phyloP scores from a whole-genome alignment of 2,797 vertebrate species.

The Sternotherus odoratus region DNA sequence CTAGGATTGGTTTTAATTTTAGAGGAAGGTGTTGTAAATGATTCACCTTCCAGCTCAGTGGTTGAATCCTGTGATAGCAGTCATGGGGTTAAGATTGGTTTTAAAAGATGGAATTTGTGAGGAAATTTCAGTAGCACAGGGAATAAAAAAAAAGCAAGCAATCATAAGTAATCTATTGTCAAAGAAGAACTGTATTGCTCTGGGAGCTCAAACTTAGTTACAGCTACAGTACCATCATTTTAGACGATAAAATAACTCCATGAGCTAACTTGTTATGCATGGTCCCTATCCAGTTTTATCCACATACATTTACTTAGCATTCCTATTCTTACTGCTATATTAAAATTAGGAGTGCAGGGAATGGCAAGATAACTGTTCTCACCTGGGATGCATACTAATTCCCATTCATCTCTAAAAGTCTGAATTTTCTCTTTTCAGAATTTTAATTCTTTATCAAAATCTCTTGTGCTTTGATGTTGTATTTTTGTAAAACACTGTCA shows the following conservation, averaged over 20 bases:
- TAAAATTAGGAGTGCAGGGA: neutral
- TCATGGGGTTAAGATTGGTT: neutral
- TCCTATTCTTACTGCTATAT: neutral
- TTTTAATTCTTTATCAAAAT: neutral
- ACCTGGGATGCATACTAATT: neutral
- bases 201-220: neutral
- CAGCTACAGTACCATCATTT: neutral
- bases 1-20: neutral
- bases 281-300: neutral
- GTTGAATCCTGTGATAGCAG: neutral
- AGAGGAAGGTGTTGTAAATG: neutral
- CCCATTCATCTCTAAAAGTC: neutral
- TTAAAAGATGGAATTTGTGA: neutral
- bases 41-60: neutral
- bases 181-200: neutral
- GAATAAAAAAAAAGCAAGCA: neutral
- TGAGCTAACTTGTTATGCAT: neutral
- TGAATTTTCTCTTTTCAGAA: neutral
- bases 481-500: neutral
- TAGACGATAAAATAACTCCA: neutral
- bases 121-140: neutral
- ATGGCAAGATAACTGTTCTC: neutral
- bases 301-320: neutral
- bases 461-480: neutral
- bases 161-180: neutral